Evolutionary conservation across 2,113 vertebrate species (phyloP).

Genomic region (Podarcis muralis): DNA sequence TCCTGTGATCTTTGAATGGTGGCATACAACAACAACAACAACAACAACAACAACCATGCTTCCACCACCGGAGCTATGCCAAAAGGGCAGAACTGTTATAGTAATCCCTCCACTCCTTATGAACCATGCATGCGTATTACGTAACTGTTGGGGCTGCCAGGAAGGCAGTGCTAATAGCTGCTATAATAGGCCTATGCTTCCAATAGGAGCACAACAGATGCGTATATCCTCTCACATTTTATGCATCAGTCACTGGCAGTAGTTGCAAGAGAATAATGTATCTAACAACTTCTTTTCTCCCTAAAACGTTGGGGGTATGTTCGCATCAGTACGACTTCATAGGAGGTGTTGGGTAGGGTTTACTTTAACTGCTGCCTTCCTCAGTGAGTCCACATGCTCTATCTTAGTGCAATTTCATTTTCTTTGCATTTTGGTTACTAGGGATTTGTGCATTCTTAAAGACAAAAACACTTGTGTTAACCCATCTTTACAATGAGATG

Average conservation of each 20-base stretch:
- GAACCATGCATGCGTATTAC: not conserved
- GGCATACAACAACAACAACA: too few relatives aligned
- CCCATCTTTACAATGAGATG: not conserved
- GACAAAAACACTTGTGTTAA: not conserved
- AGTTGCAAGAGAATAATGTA: not conserved
- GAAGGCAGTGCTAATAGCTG: not conserved
- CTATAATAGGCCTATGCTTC: slow-evolving; percentile 4
- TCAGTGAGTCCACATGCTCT: not conserved
- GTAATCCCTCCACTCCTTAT: not conserved
- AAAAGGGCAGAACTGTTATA: not conserved
- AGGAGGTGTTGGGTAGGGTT: not conserved
- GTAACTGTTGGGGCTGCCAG: not conserved
- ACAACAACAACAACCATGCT: not conserved
- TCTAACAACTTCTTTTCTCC: not conserved
- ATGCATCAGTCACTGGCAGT: not conserved
- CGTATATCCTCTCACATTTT: not conserved
- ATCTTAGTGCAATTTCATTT: not conserved
- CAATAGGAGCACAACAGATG: not conserved
- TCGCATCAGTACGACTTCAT: not conserved
- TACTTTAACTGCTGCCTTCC: not conserved
- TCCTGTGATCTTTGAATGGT: too few relatives aligned
- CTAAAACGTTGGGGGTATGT: not conserved
- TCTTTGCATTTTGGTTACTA: not conserved
- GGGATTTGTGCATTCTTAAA: not conserved
- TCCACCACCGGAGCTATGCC: not conserved